Evolutionary conservation across 2,797 vertebrate species (phyloP).

Genomic region (Anguilla megastoma): DNA sequence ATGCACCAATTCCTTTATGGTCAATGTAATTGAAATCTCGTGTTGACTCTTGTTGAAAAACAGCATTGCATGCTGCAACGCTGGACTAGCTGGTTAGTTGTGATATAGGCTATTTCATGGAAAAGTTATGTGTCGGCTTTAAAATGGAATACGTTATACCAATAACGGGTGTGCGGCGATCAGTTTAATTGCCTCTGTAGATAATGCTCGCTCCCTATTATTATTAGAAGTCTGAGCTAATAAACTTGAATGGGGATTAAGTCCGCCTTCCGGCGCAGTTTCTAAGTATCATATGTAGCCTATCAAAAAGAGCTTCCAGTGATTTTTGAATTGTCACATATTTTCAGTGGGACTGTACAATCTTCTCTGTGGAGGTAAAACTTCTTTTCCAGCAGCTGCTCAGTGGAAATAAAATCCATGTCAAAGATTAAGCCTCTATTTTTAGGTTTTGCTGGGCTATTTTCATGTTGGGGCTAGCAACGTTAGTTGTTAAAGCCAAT

Average conservation of each 20-base stretch:
- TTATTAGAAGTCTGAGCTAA: background rate
- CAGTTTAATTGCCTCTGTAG: background rate
- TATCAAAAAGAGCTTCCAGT: background rate
- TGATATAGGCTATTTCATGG: background rate
- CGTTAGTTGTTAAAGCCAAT: constrained; percentile 15
- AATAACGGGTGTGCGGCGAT: background rate
- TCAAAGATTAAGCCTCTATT: constrained; percentile 5
- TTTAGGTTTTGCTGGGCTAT: constrained; percentile 10
- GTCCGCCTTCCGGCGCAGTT: background rate
- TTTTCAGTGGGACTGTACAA: background rate
- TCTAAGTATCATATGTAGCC: background rate
- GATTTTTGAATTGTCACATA: background rate
- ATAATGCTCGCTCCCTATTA: background rate
- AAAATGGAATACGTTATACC: background rate
- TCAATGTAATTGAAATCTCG: background rate
- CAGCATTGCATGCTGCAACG: background rate
- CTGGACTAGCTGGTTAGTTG: background rate
- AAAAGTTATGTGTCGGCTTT: background rate
- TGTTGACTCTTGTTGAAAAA: background rate
- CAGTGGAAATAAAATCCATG: constrained; percentile 17
- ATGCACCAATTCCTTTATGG: background rate
- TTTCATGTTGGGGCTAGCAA: background rate
- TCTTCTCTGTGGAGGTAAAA: background rate
- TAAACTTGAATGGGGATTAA: background rate
- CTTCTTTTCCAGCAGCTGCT: background rate